A percentile compares a stretch with the other conserved stretches of the same genome.
Conservation (phyloP, 92 coral and sea anemone genomes). For the Umimayanthus kanabou region DNA sequence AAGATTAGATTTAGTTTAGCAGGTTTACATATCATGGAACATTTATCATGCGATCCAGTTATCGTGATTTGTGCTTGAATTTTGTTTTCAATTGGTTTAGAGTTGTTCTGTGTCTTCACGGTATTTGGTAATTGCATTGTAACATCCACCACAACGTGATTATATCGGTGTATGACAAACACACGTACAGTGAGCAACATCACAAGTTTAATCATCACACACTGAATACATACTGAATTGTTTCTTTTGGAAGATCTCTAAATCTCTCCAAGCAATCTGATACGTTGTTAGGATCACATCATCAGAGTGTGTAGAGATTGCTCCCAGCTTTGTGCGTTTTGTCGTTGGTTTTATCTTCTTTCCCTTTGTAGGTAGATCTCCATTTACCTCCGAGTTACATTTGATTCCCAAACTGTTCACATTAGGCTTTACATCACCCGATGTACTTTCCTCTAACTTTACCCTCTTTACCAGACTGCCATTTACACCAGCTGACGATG, state of each 20-base stretch:
- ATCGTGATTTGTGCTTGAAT: too few relatives aligned
- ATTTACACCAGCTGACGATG: background rate
- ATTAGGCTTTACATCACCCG: background rate
- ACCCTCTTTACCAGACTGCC: constrained; percentile 7
- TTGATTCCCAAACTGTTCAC: background rate
- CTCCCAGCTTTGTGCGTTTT: background rate
- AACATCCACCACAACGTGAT: too few relatives aligned
- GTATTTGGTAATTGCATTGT: too few relatives aligned
- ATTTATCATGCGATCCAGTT: too few relatives aligned
- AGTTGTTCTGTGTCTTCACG: too few relatives aligned
- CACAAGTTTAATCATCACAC: background rate
- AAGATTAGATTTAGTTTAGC: background rate
- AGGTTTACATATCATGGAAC: too few relatives aligned
- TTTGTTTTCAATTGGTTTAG: too few relatives aligned
- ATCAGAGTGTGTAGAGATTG: background rate
- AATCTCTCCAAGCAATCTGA: constrained; percentile 47
- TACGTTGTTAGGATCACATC: constrained; percentile 50
- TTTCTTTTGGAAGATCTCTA: constrained; percentile 33
- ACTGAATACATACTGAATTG: constrained; percentile 44
- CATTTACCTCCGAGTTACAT: background rate
- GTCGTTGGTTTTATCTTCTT: constrained; percentile 1
- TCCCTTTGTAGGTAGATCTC: background rate
- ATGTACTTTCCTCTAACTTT: constrained; percentile 1
- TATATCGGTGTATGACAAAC: background rate
- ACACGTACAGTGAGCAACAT: background rate